Evolutionary conservation across 2,113 vertebrate species (phyloP).

Genomic region (Ciconia stormi): DNA sequence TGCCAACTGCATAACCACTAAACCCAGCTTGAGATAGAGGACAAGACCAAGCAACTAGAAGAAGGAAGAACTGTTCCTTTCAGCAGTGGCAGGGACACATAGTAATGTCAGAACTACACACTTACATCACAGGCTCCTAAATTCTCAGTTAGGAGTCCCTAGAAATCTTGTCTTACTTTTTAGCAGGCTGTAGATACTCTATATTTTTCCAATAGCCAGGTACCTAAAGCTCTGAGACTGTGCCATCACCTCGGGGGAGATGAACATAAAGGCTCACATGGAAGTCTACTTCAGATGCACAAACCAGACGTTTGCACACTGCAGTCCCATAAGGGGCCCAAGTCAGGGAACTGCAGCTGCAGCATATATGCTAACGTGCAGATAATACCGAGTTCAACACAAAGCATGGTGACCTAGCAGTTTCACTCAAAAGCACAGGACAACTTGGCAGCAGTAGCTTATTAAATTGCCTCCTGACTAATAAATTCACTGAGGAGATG

Average conservation of each 20-base stretch:
- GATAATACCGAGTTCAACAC: not conserved
- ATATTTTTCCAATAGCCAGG: not conserved
- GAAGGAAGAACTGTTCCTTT: not conserved
- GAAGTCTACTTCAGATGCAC: not conserved
- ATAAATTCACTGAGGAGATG: not conserved
- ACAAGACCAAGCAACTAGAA: not conserved
- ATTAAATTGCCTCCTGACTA: not conserved
- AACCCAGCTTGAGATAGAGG: not conserved
- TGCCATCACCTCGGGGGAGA: not conserved
- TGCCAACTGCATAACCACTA: not conserved
- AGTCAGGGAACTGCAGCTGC: not conserved
- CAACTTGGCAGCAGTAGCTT: not conserved
- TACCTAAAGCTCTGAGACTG: not conserved
- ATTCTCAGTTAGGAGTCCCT: not conserved
- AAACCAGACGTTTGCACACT: not conserved
- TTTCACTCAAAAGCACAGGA: not conserved
- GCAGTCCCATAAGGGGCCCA: not conserved
- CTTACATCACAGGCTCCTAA: not conserved
- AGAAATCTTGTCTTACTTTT: not conserved
- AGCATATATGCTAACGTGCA: not conserved
- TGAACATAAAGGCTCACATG: not conserved
- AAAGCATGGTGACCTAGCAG: not conserved
- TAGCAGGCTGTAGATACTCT: not conserved
- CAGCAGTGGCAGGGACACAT: not conserved
- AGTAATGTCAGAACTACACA: not conserved